A percentile compares a stretch with the other conserved stretches of the same genome.
Evolutionary conservation across 2,113 vertebrate species (phyloP).

Genomic region (Toxotes chatareus): DNA sequence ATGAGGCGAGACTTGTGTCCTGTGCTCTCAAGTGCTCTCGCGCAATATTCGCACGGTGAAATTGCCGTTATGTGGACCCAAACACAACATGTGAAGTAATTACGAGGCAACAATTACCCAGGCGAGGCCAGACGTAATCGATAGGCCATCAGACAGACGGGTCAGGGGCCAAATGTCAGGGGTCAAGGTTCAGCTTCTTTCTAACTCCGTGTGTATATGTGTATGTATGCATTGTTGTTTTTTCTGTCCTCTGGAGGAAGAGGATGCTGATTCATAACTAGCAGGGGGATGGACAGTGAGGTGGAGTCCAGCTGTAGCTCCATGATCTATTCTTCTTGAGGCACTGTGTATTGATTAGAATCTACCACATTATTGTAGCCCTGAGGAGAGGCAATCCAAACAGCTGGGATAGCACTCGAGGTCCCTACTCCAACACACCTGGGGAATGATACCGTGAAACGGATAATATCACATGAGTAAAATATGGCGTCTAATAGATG

Average conservation of each 20-base stretch:
- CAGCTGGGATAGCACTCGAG: conserved; percentile 73
- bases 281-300: conserved; percentile 68
- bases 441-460: conserved; percentile 34
- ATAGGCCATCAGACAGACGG: conserved; percentile 87
- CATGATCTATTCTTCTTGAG: conserved; percentile 67
- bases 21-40: conserved; percentile 40
- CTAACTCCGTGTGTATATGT: conserved; percentile 55
- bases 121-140: conserved; percentile 85
- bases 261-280: conserved; percentile 79
- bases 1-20: conserved; percentile 49
- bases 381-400: conserved; percentile 69
- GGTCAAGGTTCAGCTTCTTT: conserved; percentile 77
- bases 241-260: conserved; percentile 62
- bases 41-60: conserved; percentile 40
- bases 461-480: conserved; percentile 17
- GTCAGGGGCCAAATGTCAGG: conserved; percentile 78
- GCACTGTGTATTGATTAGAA: conserved; percentile 79
- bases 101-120: conserved; percentile 79
- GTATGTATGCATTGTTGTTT: conserved; percentile 31
- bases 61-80: conserved; percentile 17
- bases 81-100: conserved; percentile 80
- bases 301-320: conserved; percentile 70
- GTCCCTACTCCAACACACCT: conserved; percentile 57
- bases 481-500: neutral
- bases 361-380: conserved; percentile 64